These are phyloP conservation scores for Pogonomyrmex californicus DNA, from an alignment of 1,140 invertebrate genomes.

Conservation along the genomic window DNA sequence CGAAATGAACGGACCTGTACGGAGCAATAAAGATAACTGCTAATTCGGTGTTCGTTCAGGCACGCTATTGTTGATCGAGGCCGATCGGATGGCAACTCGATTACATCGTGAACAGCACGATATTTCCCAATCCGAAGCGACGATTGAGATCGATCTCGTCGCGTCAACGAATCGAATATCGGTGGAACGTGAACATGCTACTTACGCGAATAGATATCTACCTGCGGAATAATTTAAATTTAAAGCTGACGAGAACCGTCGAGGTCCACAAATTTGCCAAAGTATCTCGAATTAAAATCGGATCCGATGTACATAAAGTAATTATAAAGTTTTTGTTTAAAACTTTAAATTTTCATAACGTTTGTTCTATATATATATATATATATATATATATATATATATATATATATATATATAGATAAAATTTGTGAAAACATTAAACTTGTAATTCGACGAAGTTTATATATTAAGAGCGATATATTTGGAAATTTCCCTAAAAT, in stretches of 20 bases:
- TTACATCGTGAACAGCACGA: neutral
- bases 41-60: conserved; percentile 17
- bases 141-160: conserved; percentile 12
- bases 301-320: too few species aligned
- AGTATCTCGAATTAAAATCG: neutral
- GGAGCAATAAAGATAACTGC: conserved; percentile 32
- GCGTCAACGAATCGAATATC: neutral
- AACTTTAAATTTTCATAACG: too few species aligned
- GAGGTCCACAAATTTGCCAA: neutral
- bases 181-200: neutral
- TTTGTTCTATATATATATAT: too few species aligned
- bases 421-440: too few species aligned
- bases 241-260: neutral
- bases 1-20: conserved; percentile 27
- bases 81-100: conserved; percentile 17
- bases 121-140: neutral
- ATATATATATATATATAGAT: too few species aligned
- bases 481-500: too few species aligned
- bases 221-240: neutral
- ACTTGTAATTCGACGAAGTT: too few species aligned
- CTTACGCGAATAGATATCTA: neutral
- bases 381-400: too few species aligned
- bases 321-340: too few species aligned
- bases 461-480: too few species aligned
- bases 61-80: conserved; percentile 1